These are phyloP conservation scores for Rhyacichthys aspro DNA, from an alignment of 2,797 vertebrate species.

Conservation along the genomic window DNA sequence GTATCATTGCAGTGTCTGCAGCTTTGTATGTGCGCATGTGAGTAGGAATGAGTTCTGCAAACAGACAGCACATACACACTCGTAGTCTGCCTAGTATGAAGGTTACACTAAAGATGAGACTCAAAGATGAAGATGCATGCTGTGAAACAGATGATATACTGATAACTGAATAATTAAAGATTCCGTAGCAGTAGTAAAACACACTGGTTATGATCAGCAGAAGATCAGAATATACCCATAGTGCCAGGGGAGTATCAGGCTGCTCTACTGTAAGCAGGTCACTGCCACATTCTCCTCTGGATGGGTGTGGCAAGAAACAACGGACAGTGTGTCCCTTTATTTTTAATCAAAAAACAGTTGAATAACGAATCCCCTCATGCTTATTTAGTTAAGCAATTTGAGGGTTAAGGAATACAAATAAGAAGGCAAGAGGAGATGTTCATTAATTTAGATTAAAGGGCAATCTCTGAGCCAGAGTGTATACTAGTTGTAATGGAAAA, in stretches of 20 bases:
- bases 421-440: no score
- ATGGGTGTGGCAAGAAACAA: constrained; percentile 67
- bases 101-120: constrained; percentile 8
- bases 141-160: constrained; percentile 21
- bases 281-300: constrained; percentile 7
- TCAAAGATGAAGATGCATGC: constrained; percentile 13
- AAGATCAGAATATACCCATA: no score
- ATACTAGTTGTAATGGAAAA: no score
- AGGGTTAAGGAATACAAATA: constrained; percentile 11
- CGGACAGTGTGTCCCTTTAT: constrained; percentile 33
- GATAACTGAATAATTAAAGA: constrained; percentile 40
- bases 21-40: constrained; percentile 19
- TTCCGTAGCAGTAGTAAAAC: constrained; percentile 5
- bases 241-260: neutral
- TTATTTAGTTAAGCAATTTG: constrained; percentile 5
- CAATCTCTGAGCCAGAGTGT: no score
- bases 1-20: constrained; percentile 51
- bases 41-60: constrained; percentile 1
- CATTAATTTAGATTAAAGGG: no score
- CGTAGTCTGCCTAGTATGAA: constrained; percentile 11
- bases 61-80: constrained; percentile 6
- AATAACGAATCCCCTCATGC: constrained; percentile 11
- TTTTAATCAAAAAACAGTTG: no score
- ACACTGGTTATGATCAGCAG: neutral
- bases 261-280: constrained; percentile 22